These are phyloP conservation scores for Riptortus pedestris DNA, from an alignment of 1,140 invertebrate species.

Conservation along the genomic window DNA sequence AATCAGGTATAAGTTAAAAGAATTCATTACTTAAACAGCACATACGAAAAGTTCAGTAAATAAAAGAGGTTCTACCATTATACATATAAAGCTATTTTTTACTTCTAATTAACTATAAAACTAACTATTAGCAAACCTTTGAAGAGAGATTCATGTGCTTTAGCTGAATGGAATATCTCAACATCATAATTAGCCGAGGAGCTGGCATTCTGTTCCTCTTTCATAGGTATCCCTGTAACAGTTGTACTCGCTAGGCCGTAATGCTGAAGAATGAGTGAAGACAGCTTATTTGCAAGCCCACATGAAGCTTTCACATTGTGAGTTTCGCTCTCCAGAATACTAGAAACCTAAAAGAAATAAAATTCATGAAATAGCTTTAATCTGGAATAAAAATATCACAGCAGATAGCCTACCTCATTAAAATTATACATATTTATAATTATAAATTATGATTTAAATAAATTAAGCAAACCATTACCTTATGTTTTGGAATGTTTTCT, in stretches of 20 bases:
- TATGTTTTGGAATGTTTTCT: slow-evolving; percentile 43
- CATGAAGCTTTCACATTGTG: slow-evolving; percentile 42
- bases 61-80: too few species aligned
- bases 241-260: slow-evolving; percentile 90
- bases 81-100: too few species aligned
- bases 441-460: not conserved
- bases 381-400: too few species aligned
- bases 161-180: slow-evolving; percentile 80
- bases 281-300: slow-evolving; percentile 52
- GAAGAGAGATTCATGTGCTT: slow-evolving; percentile 69
- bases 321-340: slow-evolving; percentile 34
- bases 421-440: not conserved
- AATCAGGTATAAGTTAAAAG: too few species aligned
- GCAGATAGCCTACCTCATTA: too few species aligned
- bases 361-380: not conserved
- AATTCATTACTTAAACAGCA: too few species aligned
- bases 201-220: slow-evolving; percentile 96
- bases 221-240: slow-evolving; percentile 97
- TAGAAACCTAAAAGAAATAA: slow-evolving; percentile 22
- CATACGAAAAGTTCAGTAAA: too few species aligned
- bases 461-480: slow-evolving; percentile 17
- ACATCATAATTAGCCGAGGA: slow-evolving; percentile 97
- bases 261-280: slow-evolving; percentile 66
- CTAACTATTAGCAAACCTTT: too few species aligned
- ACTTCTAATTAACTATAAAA: too few species aligned